Conservation (phyloP, 1,140 invertebrate species). For the Drosophila cardini region DNA sequence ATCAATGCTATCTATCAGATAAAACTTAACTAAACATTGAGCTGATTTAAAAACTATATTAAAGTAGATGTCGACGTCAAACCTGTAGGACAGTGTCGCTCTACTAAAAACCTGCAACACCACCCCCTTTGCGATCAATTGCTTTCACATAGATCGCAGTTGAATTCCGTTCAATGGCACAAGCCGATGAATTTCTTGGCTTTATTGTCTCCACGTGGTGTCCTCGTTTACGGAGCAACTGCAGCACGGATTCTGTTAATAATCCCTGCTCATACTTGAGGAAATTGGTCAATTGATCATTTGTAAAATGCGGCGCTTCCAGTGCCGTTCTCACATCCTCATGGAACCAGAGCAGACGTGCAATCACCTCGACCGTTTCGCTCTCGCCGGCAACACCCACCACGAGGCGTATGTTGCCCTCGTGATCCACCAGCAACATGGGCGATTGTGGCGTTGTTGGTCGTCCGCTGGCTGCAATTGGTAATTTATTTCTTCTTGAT, state of each 20-base stretch:
- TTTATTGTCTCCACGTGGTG: not conserved
- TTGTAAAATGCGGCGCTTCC: not conserved
- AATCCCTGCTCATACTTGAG: not conserved
- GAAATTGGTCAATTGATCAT: not conserved
- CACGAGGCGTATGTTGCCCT: not conserved
- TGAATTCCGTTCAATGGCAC: not conserved
- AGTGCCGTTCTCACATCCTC: not conserved
- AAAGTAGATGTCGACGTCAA: too few relatives aligned
- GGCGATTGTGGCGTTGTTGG: not conserved
- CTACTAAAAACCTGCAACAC: constrained; percentile 5
- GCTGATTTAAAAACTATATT: too few relatives aligned
- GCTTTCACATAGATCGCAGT: not conserved
- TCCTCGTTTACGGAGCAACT: not conserved
- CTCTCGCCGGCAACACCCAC: not conserved
- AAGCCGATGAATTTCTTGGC: not conserved
- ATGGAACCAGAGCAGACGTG: not conserved
- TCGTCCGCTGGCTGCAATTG: not conserved
- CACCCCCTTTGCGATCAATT: not conserved
- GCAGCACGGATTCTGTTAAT: not conserved
- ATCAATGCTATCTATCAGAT: too few relatives aligned
- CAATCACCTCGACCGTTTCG: not conserved
- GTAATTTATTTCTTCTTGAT: too few relatives aligned
- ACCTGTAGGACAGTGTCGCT: too few relatives aligned
- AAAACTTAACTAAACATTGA: too few relatives aligned
- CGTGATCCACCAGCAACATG: not conserved